Evolutionary conservation across 2,113 vertebrate genomes (phyloP).

Genomic region (Daphoenositta chrysoptera): DNA sequence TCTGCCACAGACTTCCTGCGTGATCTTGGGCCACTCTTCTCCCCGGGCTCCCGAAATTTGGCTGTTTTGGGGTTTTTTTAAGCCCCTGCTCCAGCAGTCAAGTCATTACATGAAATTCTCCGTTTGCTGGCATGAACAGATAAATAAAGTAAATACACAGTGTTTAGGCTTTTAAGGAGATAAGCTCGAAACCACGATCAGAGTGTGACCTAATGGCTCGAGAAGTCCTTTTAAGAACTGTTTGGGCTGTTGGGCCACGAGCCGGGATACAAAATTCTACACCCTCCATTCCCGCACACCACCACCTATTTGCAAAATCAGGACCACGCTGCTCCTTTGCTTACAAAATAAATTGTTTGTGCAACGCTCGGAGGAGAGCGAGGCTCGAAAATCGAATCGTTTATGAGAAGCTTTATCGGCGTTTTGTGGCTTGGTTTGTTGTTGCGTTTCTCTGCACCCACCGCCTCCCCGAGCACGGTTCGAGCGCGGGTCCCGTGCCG

Average conservation of each 20-base stretch:
- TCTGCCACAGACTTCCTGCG: neutral
- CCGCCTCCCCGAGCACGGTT: neutral
- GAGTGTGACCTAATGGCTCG: neutral
- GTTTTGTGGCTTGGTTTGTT: neutral
- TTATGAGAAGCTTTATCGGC: neutral
- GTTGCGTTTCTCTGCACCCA: neutral
- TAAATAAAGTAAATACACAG: slow-evolving; percentile 20
- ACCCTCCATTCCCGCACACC: neutral
- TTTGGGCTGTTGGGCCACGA: neutral
- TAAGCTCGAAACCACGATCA: neutral
- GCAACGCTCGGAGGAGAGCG: neutral
- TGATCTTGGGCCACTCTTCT: neutral
- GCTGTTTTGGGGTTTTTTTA: accelerated
- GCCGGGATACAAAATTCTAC: neutral
- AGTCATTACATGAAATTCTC: neutral
- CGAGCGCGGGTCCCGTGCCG: neutral
- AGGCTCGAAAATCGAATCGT: neutral
- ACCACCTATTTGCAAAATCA: neutral
- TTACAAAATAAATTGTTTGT: neutral
- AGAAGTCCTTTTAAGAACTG: neutral
- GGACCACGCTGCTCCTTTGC: neutral
- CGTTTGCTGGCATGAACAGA: neutral
- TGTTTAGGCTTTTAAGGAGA: slow-evolving; percentile 13
- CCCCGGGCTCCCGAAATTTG: neutral
- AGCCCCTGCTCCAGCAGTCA: neutral